Evolutionary conservation across 1,140 invertebrate genomes (phyloP).

Genomic region (Drosophila leontia): DNA sequence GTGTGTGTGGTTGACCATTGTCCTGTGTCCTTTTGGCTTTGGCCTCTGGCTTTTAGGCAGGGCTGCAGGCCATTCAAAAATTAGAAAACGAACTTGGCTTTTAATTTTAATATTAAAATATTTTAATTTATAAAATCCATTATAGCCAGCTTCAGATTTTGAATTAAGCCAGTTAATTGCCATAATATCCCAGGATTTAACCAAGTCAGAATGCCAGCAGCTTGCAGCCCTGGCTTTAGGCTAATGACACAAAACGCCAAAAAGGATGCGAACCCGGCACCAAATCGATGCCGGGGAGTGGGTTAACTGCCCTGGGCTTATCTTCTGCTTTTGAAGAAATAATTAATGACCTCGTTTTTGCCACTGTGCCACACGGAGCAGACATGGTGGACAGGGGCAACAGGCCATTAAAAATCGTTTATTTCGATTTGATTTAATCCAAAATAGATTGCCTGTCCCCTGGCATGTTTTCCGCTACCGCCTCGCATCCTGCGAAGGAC

Average conservation of each 20-base stretch:
- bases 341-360: slow-evolving; percentile 85
- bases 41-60: not conserved
- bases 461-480: slow-evolving; percentile 5
- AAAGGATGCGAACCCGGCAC: slow-evolving; percentile 57
- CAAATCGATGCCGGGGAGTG: not conserved
- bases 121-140: not conserved
- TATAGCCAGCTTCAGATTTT: not conserved
- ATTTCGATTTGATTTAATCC: slow-evolving; percentile 85
- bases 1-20: slow-evolving; percentile 57
- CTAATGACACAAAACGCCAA: slow-evolving; percentile 84
- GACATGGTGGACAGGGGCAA: slow-evolving; percentile 2
- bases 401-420: slow-evolving; percentile 85
- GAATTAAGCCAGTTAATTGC: not conserved
- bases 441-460: slow-evolving; percentile 80
- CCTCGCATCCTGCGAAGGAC: not conserved
- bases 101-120: not conserved
- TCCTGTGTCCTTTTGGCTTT: slow-evolving; percentile 48
- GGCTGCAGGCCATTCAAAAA: not conserved
- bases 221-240: slow-evolving; percentile 32
- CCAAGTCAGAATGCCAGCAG: not conserved
- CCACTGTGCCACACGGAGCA: slow-evolving; percentile 71
- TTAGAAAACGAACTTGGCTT: not conserved
- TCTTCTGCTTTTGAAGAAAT: slow-evolving; percentile 84
- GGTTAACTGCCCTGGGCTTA: slow-evolving; percentile 57
- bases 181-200: not conserved